Evolutionary conservation across 2,113 vertebrate genomes (phyloP).

Genomic region (Pterocles orientalis): DNA sequence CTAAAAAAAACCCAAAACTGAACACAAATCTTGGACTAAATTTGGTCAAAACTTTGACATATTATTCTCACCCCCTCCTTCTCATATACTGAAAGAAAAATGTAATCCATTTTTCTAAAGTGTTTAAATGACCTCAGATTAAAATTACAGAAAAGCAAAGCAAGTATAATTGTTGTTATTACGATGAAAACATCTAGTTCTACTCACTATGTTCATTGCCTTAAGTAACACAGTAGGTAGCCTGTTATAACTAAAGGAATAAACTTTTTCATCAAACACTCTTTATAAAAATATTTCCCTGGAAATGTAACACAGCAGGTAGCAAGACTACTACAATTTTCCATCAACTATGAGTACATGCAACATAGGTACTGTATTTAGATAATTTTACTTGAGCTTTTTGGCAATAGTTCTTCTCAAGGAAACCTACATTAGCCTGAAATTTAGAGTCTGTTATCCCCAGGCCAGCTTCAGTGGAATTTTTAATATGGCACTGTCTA

Average conservation of each 20-base stretch:
- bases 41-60: neutral
- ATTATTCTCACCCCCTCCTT: neutral
- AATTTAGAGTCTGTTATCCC: constrained; percentile 73
- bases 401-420: constrained; percentile 65
- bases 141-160: constrained; percentile 44
- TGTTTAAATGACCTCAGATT: neutral
- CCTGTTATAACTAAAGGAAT: constrained; percentile 74
- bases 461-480: constrained; percentile 71
- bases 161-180: constrained; percentile 33
- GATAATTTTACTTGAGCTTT: constrained; percentile 67
- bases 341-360: constrained; percentile 65
- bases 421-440: constrained; percentile 57
- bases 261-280: constrained; percentile 77
- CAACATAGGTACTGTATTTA: constrained; percentile 67
- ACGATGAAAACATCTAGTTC: constrained; percentile 37
- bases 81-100: neutral
- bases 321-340: constrained; percentile 70
- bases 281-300: constrained; percentile 80
- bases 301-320: constrained; percentile 77
- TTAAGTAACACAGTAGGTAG: constrained; percentile 68
- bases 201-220: constrained; percentile 22
- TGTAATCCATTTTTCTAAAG: neutral
- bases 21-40: neutral
- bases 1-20: no score
- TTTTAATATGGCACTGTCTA: constrained; percentile 79